Base-by-base conservation (phyloP, 2,888 invertebrate species). In the Cylindroiulus punctatus region DNA sequence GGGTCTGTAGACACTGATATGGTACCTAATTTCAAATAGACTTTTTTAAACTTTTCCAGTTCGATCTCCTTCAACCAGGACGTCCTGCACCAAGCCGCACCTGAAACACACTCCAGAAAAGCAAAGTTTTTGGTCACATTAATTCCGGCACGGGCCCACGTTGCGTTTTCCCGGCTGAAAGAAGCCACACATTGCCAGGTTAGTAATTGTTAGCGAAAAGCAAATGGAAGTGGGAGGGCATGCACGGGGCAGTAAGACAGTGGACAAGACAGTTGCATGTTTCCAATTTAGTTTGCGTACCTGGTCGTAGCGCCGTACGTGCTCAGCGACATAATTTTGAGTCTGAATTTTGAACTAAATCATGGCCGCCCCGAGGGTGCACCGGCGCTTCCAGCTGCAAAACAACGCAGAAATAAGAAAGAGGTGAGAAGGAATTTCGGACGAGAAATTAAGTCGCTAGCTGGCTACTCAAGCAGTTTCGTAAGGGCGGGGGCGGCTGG, bases 261-360 rank as follows among this genome's bases (percentile, higher is more conserved):
- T 57, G 42, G 5, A 22, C 19, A 22, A 57, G 57, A 57, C 57
- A 22, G 22, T 57, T 8, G 22, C 57, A 57, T n/a, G 57, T 19
- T 19, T 57, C 10, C 10, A 10, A 42, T 8, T 42, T 57, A 22
- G 19, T 57, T 32, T 10, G 30, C 84, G 52, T 86, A 86, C 86
- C 86, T 86, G 44, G 86, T 86, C 32, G 84, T 47, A 52, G 52
- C 52, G 57, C 86, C 86, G 84, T 86, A 86, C 12, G 84, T 83
- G 83, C 84, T 83, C 52, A 86, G 65, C 40, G 86, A 84, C 86
- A 86, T 86, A 57, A 57, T 57, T 57, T 57, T 57, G 57, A 22
- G 57, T 57, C 57, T 57, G 19, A 57, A 57, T 57, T 57, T 57
- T 57, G 57, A 57, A 57, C 22, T 57, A 57, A 57, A 57, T 57